A percentile compares a stretch with the other conserved stretches of the same genome.
phyloP scores from a whole-genome alignment of 2,888 invertebrate genomes.

The Cataglyphis albicans region DNA sequence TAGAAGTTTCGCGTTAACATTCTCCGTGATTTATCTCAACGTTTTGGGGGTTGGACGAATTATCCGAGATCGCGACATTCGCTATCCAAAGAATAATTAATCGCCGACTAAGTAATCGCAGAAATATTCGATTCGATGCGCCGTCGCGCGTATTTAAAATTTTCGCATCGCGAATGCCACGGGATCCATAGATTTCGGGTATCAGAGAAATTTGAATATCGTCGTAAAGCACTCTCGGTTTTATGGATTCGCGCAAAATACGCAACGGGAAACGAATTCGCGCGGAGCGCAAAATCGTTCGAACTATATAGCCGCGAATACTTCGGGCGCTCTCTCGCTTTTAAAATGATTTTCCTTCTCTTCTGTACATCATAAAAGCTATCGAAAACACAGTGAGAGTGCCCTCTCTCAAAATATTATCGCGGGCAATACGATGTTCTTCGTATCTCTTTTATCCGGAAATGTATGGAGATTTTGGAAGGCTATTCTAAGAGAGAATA shows the following conservation, averaged over 20 bases:
- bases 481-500: slow-evolving; percentile 1
- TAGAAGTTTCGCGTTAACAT: slow-evolving; percentile 44
- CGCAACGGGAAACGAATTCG: not conserved
- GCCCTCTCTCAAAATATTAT: slow-evolving; percentile 32
- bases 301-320: slow-evolving; percentile 4
- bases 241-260: slow-evolving; percentile 33
- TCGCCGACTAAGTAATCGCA: slow-evolving; percentile 4
- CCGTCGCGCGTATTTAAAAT: slow-evolving; percentile 8
- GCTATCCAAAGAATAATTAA: slow-evolving; percentile 25
- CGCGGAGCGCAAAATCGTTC: not conserved
- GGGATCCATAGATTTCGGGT: slow-evolving; percentile 12
- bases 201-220: slow-evolving; percentile 47
- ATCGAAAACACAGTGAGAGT: slow-evolving; percentile 15
- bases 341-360: slow-evolving; percentile 44
- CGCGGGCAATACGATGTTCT: slow-evolving; percentile 9
- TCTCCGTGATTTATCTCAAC: slow-evolving; percentile 11
- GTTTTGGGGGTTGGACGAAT: not conserved
- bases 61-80: slow-evolving; percentile 26
- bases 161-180: slow-evolving; percentile 24
- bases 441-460: not conserved
- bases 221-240: slow-evolving; percentile 26
- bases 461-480: slow-evolving; percentile 28
- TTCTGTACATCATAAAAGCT: slow-evolving; percentile 33
- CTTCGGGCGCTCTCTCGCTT: slow-evolving; percentile 1
- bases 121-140: slow-evolving; percentile 1